Conservation (phyloP, 2,113 vertebrate species). For the Platycercus adscitus region DNA sequence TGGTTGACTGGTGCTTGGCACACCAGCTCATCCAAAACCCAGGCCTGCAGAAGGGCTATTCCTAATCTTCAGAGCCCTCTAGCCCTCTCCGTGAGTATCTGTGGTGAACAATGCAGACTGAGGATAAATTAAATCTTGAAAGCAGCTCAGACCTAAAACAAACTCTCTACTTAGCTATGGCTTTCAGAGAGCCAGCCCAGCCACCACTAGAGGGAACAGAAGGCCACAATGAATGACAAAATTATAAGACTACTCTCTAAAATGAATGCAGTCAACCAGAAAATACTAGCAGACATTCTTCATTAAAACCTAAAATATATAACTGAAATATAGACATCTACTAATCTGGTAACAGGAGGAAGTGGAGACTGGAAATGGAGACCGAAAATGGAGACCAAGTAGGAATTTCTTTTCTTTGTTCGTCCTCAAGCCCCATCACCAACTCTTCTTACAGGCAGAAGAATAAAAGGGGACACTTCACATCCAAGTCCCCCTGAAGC, state of each 20-base stretch:
- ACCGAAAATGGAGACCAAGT: neutral
- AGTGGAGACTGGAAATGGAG: neutral
- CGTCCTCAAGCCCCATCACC: neutral
- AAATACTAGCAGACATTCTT: neutral
- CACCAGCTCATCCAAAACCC: neutral
- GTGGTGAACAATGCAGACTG: neutral
- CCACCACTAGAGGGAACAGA: conserved; percentile 66
- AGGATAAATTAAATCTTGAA: neutral
- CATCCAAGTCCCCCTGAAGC: neutral
- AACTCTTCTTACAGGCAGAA: neutral
- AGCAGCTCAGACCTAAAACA: neutral
- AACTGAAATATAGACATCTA: neutral
- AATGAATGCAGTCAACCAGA: neutral
- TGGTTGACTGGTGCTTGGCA: neutral
- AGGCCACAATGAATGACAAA: conserved; percentile 22
- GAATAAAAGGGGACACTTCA: neutral
- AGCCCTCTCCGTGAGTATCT: neutral
- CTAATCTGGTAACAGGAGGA: neutral
- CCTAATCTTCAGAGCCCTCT: neutral
- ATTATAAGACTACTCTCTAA: neutral
- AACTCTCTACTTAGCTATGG: neutral
- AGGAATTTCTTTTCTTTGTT: neutral
- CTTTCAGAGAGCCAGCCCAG: neutral
- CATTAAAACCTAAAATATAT: neutral
- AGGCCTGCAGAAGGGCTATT: neutral